A percentile compares a stretch with the other conserved stretches of the same genome.
phyloP scores from a whole-genome alignment of 2,113 vertebrate species.

The Typhlomys cinereus region DNA sequence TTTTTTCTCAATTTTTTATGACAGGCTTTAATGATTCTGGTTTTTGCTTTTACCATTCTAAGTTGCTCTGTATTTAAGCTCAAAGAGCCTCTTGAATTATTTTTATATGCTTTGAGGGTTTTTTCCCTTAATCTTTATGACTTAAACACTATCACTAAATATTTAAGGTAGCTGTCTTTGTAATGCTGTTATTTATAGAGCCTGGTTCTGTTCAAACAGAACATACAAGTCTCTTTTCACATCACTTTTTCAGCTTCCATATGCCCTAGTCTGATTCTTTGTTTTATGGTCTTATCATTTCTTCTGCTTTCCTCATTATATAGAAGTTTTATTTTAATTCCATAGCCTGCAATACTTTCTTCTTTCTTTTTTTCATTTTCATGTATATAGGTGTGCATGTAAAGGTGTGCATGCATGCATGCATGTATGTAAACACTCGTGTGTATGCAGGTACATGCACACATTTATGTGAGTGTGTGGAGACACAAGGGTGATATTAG shows the following conservation, averaged over 20 bases:
- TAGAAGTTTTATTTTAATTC: background rate
- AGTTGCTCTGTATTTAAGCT: background rate
- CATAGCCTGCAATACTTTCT: background rate
- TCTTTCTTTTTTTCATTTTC: no score
- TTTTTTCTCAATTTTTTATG: background rate
- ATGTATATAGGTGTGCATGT: no score
- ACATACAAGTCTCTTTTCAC: background rate
- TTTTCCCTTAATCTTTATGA: background rate
- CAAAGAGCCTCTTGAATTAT: background rate
- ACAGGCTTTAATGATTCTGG: background rate
- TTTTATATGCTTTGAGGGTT: background rate
- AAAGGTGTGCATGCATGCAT: no score
- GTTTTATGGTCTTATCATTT: background rate
- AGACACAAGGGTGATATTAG: no score
- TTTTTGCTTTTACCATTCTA: background rate
- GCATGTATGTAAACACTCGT: no score
- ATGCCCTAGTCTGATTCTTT: background rate
- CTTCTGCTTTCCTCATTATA: background rate
- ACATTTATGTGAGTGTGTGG: no score
- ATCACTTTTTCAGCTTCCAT: background rate
- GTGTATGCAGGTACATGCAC: no score
- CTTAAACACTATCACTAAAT: slow-evolving; percentile 15
- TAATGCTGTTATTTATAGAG: background rate
- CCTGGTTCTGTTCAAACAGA: background rate
- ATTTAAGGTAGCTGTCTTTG: background rate